Evolutionary conservation across 2,888 invertebrate species (phyloP).

Genomic region (Heliconius ethilla): DNA sequence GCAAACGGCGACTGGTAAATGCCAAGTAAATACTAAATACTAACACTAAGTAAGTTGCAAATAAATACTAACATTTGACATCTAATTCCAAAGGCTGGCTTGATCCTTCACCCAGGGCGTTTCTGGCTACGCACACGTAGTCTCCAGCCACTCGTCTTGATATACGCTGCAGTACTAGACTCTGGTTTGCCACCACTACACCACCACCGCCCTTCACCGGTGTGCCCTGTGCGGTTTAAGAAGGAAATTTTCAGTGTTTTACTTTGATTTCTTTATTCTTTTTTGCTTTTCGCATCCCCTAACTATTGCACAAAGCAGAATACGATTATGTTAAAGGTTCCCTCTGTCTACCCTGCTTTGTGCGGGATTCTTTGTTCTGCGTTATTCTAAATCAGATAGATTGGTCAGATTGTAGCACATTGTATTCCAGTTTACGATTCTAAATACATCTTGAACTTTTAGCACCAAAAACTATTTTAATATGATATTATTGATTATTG

Average conservation of each 20-base stretch:
- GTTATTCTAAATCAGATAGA: too few species aligned
- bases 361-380: too few species aligned
- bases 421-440: too few species aligned
- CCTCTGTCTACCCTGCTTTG: too few species aligned
- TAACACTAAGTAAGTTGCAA: not conserved
- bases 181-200: slow-evolving; percentile 90
- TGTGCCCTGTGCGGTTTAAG: not conserved
- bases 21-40: too few species aligned
- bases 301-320: too few species aligned
- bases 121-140: slow-evolving; percentile 90
- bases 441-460: too few species aligned
- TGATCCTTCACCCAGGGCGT: slow-evolving; percentile 87
- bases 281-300: not conserved
- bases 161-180: slow-evolving; percentile 89
- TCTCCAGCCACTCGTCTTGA: slow-evolving; percentile 83
- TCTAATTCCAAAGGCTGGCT: slow-evolving; percentile 87
- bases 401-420: too few species aligned
- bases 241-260: not conserved
- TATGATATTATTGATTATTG: too few species aligned
- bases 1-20: too few species aligned
- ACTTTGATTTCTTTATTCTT: not conserved
- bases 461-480: too few species aligned
- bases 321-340: too few species aligned
- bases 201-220: slow-evolving; percentile 61
- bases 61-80: slow-evolving; percentile 86